These are phyloP conservation scores for Rhynchonycteris naso DNA, from an alignment of 2,797 vertebrate genomes.

Conservation along the genomic window DNA sequence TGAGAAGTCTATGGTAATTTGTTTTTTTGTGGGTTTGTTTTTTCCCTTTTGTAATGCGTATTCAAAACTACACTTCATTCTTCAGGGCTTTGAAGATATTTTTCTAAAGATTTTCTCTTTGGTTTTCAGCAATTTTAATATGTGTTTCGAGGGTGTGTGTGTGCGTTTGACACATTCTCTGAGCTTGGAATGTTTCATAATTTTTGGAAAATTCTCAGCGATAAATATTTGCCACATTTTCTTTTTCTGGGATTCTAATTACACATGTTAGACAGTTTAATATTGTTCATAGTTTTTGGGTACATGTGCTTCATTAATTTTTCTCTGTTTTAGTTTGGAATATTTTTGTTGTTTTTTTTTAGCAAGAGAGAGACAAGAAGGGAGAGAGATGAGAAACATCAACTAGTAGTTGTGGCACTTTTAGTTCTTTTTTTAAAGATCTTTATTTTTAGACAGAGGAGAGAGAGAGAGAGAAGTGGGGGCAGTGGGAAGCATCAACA, in stretches of 20 bases:
- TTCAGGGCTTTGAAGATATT: not conserved
- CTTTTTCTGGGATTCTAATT: not conserved
- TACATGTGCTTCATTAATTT: not conserved
- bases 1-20: not conserved
- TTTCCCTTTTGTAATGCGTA: not conserved
- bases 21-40: not conserved
- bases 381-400: too few relatives aligned
- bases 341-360: too few relatives aligned
- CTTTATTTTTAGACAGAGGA: too few relatives aligned
- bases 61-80: not conserved
- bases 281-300: not conserved
- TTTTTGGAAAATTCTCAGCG: not conserved
- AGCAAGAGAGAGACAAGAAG: too few relatives aligned
- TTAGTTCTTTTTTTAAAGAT: too few relatives aligned
- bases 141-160: not conserved
- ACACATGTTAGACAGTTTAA: not conserved
- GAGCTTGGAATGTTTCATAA: not conserved
- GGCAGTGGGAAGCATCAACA: too few relatives aligned
- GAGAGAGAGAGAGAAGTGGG: too few relatives aligned
- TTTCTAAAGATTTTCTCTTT: not conserved
- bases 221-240: not conserved
- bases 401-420: too few relatives aligned
- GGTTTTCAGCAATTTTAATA: not conserved
- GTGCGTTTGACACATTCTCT: too few relatives aligned
- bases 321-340: too few relatives aligned